Base-by-base conservation (phyloP, 37 sponge, comb jelly and placozoan genomes). In the Beroe forskalii region DNA sequence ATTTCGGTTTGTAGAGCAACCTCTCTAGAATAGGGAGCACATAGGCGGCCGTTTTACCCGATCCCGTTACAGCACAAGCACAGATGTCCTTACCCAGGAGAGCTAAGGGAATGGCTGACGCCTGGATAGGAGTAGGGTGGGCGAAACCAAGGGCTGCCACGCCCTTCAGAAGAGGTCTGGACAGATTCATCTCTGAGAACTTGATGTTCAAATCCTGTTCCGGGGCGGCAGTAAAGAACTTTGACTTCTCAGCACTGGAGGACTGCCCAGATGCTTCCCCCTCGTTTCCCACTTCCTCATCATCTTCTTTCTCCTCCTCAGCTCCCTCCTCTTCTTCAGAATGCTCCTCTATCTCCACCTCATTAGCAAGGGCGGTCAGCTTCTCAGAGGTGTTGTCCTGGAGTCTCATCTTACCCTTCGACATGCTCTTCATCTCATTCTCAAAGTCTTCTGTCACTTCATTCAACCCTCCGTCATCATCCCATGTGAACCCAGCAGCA, bases 21-120 rank as follows among this genome's bases (percentile, higher is more conserved):
- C 99, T 86, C 93, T 98, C 99, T 61, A 98, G 67, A 9, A 98
- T 93, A 6, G 99, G 99, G 27, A 98, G 92, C 41, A 98, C 92
- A 91, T 94, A 98, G 0, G 97, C 99, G 37, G 97, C 99, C 19
- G 99, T 98, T 93, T 98, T 98, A 95, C 99, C 99, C 23, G 96
- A 96, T 66, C 99, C 99, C 28, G 99, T 98, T 37, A 96, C 99
- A 67, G 99, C 99, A 93, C 97, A 96, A 8, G 97, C 97, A 91
- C 99, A 98, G 40, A 98, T 93, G 89, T 98, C 99, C 76, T 95
- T 98, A n/a, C 99, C 99, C 91, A 95, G 91, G 28, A 98, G 95
- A 32, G 97, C 97, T 25, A 98, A 55, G n/a, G 99, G 99, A n/a
- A 98, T 93, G 32, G 95, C 90, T 32, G 93, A 48, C 37, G 97